A percentile compares a stretch with the other conserved stretches of the same genome.
These are phyloP conservation scores for Sphenopsis melanotis DNA, from an alignment of 2,797 vertebrate species.

Conservation along the genomic window DNA sequence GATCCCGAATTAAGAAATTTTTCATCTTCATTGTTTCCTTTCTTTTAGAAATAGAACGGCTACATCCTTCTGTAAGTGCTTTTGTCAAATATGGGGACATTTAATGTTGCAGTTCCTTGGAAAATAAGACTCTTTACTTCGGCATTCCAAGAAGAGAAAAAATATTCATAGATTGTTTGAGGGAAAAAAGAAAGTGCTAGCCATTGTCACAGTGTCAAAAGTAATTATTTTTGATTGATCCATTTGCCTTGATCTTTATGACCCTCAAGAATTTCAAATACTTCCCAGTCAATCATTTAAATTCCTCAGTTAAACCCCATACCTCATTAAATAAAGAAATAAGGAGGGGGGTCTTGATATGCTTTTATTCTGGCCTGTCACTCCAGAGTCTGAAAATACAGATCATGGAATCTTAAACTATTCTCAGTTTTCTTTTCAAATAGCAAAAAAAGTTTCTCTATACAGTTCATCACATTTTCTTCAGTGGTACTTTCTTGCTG, in stretches of 20 bases:
- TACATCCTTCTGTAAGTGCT: neutral
- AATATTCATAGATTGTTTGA: neutral
- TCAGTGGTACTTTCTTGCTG: neutral
- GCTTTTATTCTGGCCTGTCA: slow-evolving; percentile 11
- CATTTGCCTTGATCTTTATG: slow-evolving; percentile 17
- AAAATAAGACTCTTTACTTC: neutral
- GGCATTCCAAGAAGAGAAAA: neutral
- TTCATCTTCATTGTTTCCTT: neutral
- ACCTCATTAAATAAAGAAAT: slow-evolving; percentile 40
- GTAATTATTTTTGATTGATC: slow-evolving; percentile 8
- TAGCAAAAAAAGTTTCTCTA: neutral
- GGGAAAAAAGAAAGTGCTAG: neutral
- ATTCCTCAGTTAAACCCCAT: slow-evolving; percentile 7
- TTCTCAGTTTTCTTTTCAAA: neutral
- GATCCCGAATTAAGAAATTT: neutral
- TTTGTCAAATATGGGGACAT: neutral
- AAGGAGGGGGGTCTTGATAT: neutral
- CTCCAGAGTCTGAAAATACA: slow-evolving; percentile 1
- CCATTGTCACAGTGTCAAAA: neutral
- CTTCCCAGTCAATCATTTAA: slow-evolving; percentile 41
- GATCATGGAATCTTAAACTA: neutral
- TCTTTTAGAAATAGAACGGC: neutral
- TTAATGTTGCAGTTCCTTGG: neutral
- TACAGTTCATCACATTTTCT: neutral
- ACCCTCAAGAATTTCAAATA: slow-evolving; percentile 33